Percentiles rank a stretch among this genome's conserved stretches.
Conservation (phyloP, 2,888 invertebrate genomes). For the Spodoptera exigua region DNA sequence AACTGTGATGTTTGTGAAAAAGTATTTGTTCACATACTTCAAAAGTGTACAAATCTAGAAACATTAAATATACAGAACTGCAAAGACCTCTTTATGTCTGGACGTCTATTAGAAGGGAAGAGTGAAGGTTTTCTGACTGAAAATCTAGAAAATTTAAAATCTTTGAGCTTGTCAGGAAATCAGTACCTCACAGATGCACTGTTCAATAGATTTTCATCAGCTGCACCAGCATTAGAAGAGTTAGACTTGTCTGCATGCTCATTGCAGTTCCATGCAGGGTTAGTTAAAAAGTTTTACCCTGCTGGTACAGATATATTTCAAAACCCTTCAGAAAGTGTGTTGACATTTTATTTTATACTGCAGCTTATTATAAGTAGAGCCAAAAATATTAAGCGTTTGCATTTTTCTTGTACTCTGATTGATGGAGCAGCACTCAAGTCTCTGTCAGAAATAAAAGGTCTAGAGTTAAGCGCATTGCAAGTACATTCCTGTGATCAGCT, state of each 20-base stretch:
- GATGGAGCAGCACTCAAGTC: conserved; percentile 90
- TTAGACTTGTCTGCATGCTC: conserved; percentile 91
- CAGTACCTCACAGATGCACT: conserved; percentile 93
- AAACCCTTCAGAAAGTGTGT: conserved; percentile 91
- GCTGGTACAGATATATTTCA: conserved; percentile 73
- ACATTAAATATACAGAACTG: conserved; percentile 90
- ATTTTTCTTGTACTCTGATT: conserved; percentile 92
- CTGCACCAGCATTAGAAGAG: conserved; percentile 89
- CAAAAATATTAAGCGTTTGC: conserved; percentile 87
- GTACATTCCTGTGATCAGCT: conserved; percentile 90
- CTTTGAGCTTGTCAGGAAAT: conserved; percentile 91
- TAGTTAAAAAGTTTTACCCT: conserved; percentile 92
- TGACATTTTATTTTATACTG: conserved; percentile 92
- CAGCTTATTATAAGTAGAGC: conserved; percentile 88
- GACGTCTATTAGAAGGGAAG: conserved; percentile 90
- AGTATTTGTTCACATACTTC: conserved; percentile 89
- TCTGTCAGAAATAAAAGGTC: conserved; percentile 86
- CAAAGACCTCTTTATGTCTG: conserved; percentile 93
- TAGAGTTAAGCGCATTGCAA: conserved; percentile 86
- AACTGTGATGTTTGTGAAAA: conserved; percentile 91
- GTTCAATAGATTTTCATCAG: conserved; percentile 90
- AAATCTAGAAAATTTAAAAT: conserved; percentile 86
- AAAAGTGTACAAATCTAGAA: conserved; percentile 88
- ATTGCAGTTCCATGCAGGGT: conserved; percentile 92
- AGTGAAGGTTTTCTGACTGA: conserved; percentile 85